Evolutionary conservation across 2,888 invertebrate species (phyloP).

Genomic region (Leptura quadrifasciata): DNA sequence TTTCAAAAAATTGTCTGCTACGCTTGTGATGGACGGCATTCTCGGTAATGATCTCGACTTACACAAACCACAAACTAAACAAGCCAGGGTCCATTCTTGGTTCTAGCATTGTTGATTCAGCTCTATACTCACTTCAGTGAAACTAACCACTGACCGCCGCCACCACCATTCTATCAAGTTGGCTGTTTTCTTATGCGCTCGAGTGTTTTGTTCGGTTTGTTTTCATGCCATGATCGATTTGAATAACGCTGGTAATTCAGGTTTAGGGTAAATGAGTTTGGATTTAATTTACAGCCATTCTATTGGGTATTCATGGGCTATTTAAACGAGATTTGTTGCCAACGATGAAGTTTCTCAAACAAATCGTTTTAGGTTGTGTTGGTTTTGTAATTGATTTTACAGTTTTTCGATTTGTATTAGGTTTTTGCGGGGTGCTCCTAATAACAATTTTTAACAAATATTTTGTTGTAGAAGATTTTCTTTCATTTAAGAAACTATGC

Average conservation of each 20-base stretch:
- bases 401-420: neutral
- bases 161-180: slow-evolving; percentile 16
- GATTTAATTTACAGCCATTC: slow-evolving; percentile 32
- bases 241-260: slow-evolving; percentile 30
- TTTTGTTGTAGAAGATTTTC: neutral
- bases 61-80: slow-evolving; percentile 22
- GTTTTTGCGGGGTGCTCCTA: neutral
- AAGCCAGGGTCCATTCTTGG: neutral
- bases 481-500: neutral
- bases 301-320: slow-evolving; percentile 29
- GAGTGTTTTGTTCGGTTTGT: slow-evolving; percentile 29
- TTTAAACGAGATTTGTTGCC: slow-evolving; percentile 31
- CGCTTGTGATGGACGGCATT: neutral
- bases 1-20: neutral
- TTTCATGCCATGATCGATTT: slow-evolving; percentile 34
- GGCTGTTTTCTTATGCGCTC: slow-evolving; percentile 31
- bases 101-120: slow-evolving; percentile 35
- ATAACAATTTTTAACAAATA: neutral
- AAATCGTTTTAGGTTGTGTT: slow-evolving; percentile 1
- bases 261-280: slow-evolving; percentile 29
- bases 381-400: slow-evolving; percentile 31
- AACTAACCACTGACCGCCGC: slow-evolving; percentile 14
- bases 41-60: neutral
- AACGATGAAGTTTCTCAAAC: neutral
- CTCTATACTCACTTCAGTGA: slow-evolving; percentile 7